Percentiles rank a stretch among this genome's conserved stretches.
Evolutionary conservation across 2,797 vertebrate species (phyloP).

Genomic region (Gambusia yucatana): DNA sequence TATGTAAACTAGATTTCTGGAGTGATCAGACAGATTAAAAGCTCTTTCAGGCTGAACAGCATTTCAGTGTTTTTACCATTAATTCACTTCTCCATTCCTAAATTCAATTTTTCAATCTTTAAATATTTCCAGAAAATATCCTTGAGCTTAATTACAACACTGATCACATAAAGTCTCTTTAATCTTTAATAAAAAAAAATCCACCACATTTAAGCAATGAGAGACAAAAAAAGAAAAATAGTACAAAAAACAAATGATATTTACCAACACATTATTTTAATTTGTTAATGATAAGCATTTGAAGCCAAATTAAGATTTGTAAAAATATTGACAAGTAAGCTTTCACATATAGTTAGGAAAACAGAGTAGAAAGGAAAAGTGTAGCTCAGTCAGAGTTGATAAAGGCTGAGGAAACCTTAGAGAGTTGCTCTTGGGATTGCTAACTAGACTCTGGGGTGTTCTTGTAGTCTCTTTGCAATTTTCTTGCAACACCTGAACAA

Average conservation of each 20-base stretch:
- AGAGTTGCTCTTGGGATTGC: neutral
- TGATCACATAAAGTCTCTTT: neutral
- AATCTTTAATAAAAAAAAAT: neutral
- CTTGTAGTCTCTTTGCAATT: neutral
- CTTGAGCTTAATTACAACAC: neutral
- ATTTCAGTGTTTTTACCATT: neutral
- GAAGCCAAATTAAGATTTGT: neutral
- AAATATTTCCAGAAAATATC: neutral
- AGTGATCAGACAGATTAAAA: constrained; percentile 47
- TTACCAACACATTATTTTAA: neutral
- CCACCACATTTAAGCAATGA: neutral
- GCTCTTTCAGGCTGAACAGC: neutral
- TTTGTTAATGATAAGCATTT: neutral
- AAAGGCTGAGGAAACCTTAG: constrained; percentile 2
- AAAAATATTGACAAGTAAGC: neutral
- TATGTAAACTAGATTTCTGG: constrained; percentile 52
- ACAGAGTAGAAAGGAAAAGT: neutral
- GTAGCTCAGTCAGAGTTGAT: neutral
- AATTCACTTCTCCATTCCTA: neutral
- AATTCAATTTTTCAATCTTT: neutral
- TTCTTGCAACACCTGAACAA: constrained; percentile 9
- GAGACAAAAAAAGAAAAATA: neutral
- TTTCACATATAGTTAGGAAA: neutral
- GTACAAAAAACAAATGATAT: neutral
- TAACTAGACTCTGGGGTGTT: constrained; percentile 6